phyloP scores from a whole-genome alignment of 2,888 invertebrate genomes.

The Argyresthia albistria region DNA sequence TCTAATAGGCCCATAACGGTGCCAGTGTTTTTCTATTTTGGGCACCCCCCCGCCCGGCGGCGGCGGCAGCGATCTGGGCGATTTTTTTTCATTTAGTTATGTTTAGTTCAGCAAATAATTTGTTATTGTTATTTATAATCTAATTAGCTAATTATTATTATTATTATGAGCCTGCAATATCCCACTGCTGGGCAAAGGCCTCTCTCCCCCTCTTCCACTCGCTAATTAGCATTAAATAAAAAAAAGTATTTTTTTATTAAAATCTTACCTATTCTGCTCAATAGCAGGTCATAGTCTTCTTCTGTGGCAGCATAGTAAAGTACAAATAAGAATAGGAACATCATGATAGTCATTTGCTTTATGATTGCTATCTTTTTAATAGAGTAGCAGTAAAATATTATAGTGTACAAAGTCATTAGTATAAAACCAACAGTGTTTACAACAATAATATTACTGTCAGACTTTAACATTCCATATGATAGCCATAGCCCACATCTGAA shows the following conservation, averaged over 20 bases:
- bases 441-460: conserved; percentile 79
- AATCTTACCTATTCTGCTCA: conserved; percentile 75
- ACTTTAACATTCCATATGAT: conserved; percentile 82
- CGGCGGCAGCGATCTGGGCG: too few relatives aligned
- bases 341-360: conserved; percentile 71
- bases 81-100: too few relatives aligned
- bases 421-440: conserved; percentile 83
- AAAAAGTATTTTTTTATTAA: too few relatives aligned
- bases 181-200: too few relatives aligned
- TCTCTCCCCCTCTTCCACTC: too few relatives aligned
- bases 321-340: conserved; percentile 68
- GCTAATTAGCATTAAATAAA: neutral
- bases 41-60: too few relatives aligned
- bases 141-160: too few relatives aligned
- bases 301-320: conserved; percentile 66
- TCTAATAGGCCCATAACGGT: too few relatives aligned
- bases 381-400: conserved; percentile 81
- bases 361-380: conserved; percentile 77
- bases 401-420: conserved; percentile 79
- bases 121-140: too few relatives aligned
- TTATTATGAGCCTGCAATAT: too few relatives aligned
- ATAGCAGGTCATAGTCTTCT: conserved; percentile 61
- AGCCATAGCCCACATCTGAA: conserved; percentile 85
- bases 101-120: too few relatives aligned
- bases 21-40: too few relatives aligned